A percentile compares a stretch with the other conserved stretches of the same genome.
phyloP scores from a whole-genome alignment of 2,888 invertebrate species.

The Lymantria monacha region DNA sequence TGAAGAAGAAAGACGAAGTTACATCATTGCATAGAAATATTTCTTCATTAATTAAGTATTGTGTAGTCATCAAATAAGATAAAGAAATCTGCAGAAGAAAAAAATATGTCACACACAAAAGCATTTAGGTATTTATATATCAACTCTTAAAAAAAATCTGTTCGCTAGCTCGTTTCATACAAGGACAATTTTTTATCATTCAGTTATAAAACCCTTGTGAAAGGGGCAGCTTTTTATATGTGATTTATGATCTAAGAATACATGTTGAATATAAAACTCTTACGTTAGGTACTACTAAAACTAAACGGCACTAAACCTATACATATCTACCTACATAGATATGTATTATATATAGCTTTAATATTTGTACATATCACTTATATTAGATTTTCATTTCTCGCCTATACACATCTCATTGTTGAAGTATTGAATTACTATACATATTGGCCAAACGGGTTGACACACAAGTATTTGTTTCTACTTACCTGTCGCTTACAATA shows the following conservation, averaged over 20 bases:
- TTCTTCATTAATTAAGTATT: no score
- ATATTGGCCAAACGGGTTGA: no score
- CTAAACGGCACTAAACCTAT: neutral
- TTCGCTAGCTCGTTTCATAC: neutral
- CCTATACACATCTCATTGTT: no score
- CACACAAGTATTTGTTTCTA: no score
- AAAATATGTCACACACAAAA: no score
- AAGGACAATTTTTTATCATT: neutral
- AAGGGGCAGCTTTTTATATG: neutral
- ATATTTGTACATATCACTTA: neutral
- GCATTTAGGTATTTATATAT: neutral
- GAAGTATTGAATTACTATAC: no score
- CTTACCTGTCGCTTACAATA: no score
- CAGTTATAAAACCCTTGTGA: neutral
- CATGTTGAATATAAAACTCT: constrained; percentile 6
- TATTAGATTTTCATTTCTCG: neutral
- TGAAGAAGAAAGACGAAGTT: no score
- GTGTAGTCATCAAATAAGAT: no score
- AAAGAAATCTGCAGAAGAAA: no score
- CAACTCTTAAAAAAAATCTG: neutral
- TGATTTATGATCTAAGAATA: constrained; percentile 8
- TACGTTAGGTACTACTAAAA: neutral
- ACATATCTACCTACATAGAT: neutral
- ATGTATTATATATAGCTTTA: neutral
- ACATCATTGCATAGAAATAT: no score